Conservation (phyloP, 92 coral and sea anemone species). For the Zoanthus solanderi region DNA sequence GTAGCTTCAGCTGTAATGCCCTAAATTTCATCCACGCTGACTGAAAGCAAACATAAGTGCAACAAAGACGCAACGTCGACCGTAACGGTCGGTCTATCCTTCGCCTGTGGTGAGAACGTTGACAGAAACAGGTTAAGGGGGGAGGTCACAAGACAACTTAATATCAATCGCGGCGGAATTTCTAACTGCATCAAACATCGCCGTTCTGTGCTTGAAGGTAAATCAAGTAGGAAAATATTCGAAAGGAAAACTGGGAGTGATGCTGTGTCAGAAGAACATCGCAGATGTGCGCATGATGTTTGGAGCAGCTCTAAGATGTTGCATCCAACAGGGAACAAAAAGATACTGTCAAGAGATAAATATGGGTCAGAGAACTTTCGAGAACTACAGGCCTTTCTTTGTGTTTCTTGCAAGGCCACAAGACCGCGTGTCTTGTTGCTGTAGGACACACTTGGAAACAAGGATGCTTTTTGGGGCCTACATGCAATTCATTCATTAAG, state of each 20-base stretch:
- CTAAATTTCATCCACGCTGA: not conserved
- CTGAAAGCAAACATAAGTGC: not conserved
- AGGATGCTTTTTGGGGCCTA: not conserved
- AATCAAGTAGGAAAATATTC: not conserved
- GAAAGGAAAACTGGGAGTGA: not conserved
- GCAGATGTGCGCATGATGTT: not conserved
- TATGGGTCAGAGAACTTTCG: slow-evolving; percentile 7
- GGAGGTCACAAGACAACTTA: not conserved
- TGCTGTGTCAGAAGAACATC: not conserved
- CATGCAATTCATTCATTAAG: not conserved
- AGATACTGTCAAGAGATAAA: not conserved
- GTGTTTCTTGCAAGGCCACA: not conserved
- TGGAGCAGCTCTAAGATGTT: not conserved
- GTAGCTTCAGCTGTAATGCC: not conserved
- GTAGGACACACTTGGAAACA: slow-evolving; percentile 5
- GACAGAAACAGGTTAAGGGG: not conserved
- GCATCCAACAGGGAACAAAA: slow-evolving; percentile 1
- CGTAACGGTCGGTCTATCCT: not conserved
- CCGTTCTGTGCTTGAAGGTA: not conserved
- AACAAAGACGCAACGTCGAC: not conserved
- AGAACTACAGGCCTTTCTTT: slow-evolving; percentile 12
- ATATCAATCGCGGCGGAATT: not conserved
- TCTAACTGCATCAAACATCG: not conserved
- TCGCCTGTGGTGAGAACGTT: slow-evolving; percentile 5
- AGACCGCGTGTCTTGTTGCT: slow-evolving; percentile 10